Conservation (phyloP, 1,140 invertebrate genomes). For the Hirudo medicinalis region DNA sequence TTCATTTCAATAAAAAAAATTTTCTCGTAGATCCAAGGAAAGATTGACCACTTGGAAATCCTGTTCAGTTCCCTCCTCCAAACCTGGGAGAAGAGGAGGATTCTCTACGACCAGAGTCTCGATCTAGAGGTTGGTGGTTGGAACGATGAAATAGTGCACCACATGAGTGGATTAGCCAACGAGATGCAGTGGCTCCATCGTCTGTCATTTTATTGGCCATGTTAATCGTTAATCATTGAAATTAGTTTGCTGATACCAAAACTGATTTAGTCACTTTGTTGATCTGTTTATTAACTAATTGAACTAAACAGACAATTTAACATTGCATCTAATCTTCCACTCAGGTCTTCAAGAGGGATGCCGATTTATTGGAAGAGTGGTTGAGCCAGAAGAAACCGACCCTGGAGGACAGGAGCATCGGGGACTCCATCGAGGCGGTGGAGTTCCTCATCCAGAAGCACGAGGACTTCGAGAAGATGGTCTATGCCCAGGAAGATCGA, state of each 20-base stretch:
- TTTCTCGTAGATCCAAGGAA: conserved; percentile 32
- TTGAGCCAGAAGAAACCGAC: conserved; percentile 87
- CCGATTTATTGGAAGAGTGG: conserved; percentile 90
- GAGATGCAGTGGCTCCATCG: too few species aligned
- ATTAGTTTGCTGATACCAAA: too few species aligned
- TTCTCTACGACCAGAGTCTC: conserved; percentile 37
- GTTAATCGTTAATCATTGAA: too few species aligned
- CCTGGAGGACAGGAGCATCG: conserved; percentile 85
- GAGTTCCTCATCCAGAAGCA: conserved; percentile 96
- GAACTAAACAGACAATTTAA: background rate
- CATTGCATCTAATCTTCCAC: background rate
- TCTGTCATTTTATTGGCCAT: too few species aligned
- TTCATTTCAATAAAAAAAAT: background rate
- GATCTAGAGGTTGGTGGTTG: conserved; percentile 33
- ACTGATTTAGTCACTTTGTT: background rate
- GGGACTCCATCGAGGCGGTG: conserved; percentile 85
- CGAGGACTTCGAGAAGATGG: conserved; percentile 94
- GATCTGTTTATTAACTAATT: background rate
- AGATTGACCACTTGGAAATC: conserved; percentile 80
- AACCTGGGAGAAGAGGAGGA: conserved; percentile 30
- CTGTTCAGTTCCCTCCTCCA: conserved; percentile 90
- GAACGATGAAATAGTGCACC: too few species aligned
- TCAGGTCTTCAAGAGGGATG: conserved; percentile 66
- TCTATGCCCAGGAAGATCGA: conserved; percentile 93
- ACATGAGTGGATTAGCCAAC: too few species aligned